Base-by-base conservation (phyloP, 2,797 vertebrate genomes). In the Dryobates pubescens region DNA sequence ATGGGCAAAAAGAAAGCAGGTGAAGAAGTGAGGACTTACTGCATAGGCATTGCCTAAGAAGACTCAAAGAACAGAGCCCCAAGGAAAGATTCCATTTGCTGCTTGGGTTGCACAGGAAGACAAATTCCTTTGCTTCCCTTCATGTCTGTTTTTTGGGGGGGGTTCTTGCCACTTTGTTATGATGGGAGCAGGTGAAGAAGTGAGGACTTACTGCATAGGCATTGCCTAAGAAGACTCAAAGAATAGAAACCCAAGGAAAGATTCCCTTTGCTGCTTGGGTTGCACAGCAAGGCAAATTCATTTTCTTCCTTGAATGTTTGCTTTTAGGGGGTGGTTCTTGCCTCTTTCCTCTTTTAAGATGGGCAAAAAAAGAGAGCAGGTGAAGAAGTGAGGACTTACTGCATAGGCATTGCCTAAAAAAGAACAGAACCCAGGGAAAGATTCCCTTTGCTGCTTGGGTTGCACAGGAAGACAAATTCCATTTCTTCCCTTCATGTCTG, bases 201-300 rank as follows among this genome's bases (percentile, higher is more conserved):
- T 0, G 2, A 65, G 54, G 23, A 58, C n/a, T 89, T 59, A 47
- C 5, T 59, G 19, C 43, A 29, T 8, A 71, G 41, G 29, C 8
- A 34, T 53, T 23, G 47, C 20, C 47, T 49, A 22, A 23, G 22
- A 22, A 10, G 47, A 23, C 47, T 47, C 18, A 9, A 47, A 15
- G 41, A 47, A 47, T 9, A 47, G 45, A 19, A 22, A 22, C 11
- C 20, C 47, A 49, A 49, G 20, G 20, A 97, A 97, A 97, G 90
- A 95, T 96, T 96, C 92, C 90, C 95, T 96, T 96, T 16, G 26
- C 90, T 95, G 71, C 91, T 92, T 95, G 93, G 88, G 95, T 96
- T 95, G 93, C 94, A 93, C 49, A 79, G 84, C 61, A 91, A 90
- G 95, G 92, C 87, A 96, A 95, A 96, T 95, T 82, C 67, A 85